phyloP scores from a whole-genome alignment of 1,140 invertebrate genomes.

The Neodiprion lecontei region DNA sequence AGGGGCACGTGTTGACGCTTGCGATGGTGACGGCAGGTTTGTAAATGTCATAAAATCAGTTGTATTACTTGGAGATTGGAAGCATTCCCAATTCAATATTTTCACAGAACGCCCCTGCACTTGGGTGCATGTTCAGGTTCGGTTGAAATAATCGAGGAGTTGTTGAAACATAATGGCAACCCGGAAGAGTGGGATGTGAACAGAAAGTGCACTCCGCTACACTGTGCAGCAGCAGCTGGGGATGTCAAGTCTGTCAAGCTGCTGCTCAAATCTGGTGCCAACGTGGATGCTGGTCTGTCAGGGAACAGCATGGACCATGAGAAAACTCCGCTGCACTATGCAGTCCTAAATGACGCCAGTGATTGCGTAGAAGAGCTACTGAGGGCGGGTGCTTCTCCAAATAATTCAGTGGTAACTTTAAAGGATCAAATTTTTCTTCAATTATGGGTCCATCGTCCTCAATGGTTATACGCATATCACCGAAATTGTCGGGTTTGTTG shows the following conservation, averaged over 20 bases:
- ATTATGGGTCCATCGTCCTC: neutral
- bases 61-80: neutral
- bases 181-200: conserved; percentile 72
- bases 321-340: conserved; percentile 74
- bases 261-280: conserved; percentile 71
- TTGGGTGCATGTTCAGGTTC: conserved; percentile 76
- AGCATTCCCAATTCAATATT: conserved; percentile 9
- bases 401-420: conserved; percentile 73
- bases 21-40: conserved; percentile 57
- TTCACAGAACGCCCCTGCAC: conserved; percentile 74
- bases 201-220: conserved; percentile 74
- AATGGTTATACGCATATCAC: neutral
- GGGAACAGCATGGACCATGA: conserved; percentile 49
- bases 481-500: neutral
- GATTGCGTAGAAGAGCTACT: conserved; percentile 74
- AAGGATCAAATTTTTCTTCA: conserved; percentile 8
- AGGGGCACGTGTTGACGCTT: conserved; percentile 38
- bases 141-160: conserved; percentile 67
- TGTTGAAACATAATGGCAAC: conserved; percentile 71
- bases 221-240: conserved; percentile 76
- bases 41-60: conserved; percentile 4
- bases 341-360: conserved; percentile 72
- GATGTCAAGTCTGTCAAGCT: conserved; percentile 65
- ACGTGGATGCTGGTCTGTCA: conserved; percentile 76
- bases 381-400: conserved; percentile 74